These are phyloP conservation scores for Agrochola lychnidis DNA, from an alignment of 2,888 invertebrate species.

Conservation along the genomic window DNA sequence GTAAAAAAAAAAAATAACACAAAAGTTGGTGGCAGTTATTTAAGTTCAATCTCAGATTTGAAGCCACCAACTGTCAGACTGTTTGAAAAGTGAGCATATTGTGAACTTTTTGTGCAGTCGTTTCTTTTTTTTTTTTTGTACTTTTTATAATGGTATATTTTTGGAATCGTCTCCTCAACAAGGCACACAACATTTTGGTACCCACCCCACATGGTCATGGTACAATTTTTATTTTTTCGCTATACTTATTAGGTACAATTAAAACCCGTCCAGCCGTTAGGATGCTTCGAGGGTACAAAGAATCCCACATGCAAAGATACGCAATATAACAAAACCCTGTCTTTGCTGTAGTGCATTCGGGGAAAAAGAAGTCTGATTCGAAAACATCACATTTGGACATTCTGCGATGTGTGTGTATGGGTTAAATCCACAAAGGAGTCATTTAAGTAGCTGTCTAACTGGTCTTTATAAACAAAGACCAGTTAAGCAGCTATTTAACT, in stretches of 20 bases:
- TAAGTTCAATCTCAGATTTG: not conserved
- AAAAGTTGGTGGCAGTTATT: slow-evolving; percentile 3
- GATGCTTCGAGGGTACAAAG: not conserved
- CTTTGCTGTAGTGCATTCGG: not conserved
- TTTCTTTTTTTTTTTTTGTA: not conserved
- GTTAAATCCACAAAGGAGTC: not conserved
- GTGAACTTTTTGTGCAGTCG: not conserved
- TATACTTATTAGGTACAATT: not conserved
- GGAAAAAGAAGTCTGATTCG: not conserved
- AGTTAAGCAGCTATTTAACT: no score
- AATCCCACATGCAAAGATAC: not conserved
- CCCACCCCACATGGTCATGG: not conserved
- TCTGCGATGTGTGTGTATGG: not conserved
- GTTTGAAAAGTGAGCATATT: not conserved
- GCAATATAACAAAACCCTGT: not conserved
- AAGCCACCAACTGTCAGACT: not conserved
- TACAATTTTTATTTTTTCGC: not conserved
- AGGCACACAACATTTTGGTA: not conserved
- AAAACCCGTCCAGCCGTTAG: not conserved
- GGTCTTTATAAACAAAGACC: no score
- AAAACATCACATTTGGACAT: not conserved
- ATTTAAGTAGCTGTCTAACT: not conserved
- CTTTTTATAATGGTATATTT: not conserved
- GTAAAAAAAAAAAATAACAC: not conserved
- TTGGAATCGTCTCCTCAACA: not conserved